These are phyloP conservation scores for Myripristis jacobus DNA, from an alignment of 2,797 vertebrate species.

Conservation along the genomic window DNA sequence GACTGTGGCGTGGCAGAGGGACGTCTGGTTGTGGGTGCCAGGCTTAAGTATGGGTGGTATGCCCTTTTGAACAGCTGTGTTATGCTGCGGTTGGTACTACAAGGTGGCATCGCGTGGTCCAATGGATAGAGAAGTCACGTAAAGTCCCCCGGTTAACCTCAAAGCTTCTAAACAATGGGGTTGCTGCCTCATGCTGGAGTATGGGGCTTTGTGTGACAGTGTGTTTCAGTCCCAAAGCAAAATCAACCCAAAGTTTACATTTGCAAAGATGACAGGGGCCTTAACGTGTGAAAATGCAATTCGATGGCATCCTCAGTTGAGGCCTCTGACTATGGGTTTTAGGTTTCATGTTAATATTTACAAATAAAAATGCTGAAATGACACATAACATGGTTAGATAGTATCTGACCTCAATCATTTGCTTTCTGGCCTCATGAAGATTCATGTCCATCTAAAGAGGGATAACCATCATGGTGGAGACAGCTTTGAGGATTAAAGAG, in stretches of 20 bases:
- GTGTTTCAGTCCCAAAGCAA: neutral
- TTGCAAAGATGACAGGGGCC: neutral
- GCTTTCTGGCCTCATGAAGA: constrained; percentile 27
- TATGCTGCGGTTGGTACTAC: constrained; percentile 43
- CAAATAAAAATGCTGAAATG: neutral
- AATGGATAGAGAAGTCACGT: constrained; percentile 42
- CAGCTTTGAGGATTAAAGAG: constrained; percentile 35
- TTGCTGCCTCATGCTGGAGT: constrained; percentile 7
- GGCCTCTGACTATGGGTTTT: neutral
- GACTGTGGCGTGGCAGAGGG: constrained; percentile 34
- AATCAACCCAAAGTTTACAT: neutral
- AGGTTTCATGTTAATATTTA: neutral
- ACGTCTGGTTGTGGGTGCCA: constrained; percentile 54
- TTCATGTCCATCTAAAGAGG: constrained; percentile 39
- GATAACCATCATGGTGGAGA: constrained; percentile 12
- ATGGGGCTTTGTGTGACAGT: constrained; percentile 13
- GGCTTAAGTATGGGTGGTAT: constrained; percentile 64
- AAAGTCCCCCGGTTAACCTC: constrained; percentile 58
- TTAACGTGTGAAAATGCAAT: neutral
- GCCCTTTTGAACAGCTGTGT: constrained; percentile 50
- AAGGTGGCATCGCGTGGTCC: constrained; percentile 55
- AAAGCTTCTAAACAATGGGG: constrained; percentile 40
- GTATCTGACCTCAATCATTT: constrained; percentile 4
- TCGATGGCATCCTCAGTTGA: neutral
- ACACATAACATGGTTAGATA: constrained; percentile 1